phyloP scores from a whole-genome alignment of 2,797 vertebrate genomes.

The Danio jaintianensis region DNA sequence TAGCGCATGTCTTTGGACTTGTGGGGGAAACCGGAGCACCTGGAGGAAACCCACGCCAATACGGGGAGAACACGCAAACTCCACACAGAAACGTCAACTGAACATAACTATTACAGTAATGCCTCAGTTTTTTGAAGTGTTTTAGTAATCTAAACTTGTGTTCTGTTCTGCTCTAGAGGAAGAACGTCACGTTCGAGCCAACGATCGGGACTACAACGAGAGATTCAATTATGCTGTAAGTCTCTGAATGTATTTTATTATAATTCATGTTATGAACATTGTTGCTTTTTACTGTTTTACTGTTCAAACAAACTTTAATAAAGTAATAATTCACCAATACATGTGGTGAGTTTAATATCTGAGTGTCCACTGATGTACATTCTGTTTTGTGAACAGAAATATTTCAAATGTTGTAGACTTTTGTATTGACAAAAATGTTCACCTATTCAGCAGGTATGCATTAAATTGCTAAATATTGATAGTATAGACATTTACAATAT shows the following conservation, averaged over 20 bases:
- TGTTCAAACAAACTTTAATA: not conserved
- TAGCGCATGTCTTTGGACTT: too few relatives aligned
- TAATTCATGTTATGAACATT: not conserved
- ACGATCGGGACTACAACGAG: slow-evolving; percentile 83
- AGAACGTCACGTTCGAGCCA: slow-evolving; percentile 85
- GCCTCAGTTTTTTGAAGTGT: not conserved
- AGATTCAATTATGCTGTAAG: slow-evolving; percentile 87
- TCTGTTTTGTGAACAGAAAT: not conserved
- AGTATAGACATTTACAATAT: not conserved
- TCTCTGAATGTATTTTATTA: slow-evolving; percentile 44
- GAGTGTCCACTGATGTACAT: not conserved
- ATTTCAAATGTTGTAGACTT: not conserved
- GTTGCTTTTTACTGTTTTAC: not conserved
- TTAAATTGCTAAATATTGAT: too few relatives aligned
- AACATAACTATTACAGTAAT: too few relatives aligned
- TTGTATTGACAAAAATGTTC: too few relatives aligned
- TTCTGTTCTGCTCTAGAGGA: slow-evolving; percentile 75
- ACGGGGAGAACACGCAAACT: too few relatives aligned
- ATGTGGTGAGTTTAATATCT: not conserved
- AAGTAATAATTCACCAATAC: too few relatives aligned
- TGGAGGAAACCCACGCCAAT: too few relatives aligned
- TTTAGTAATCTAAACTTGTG: not conserved
- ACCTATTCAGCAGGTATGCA: too few relatives aligned
- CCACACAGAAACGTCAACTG: too few relatives aligned
- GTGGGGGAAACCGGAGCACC: too few relatives aligned